A percentile compares a stretch with the other conserved stretches of the same genome.
These are phyloP conservation scores for Clupea harengus DNA, from an alignment of 2,113 vertebrate genomes.

Conservation along the genomic window DNA sequence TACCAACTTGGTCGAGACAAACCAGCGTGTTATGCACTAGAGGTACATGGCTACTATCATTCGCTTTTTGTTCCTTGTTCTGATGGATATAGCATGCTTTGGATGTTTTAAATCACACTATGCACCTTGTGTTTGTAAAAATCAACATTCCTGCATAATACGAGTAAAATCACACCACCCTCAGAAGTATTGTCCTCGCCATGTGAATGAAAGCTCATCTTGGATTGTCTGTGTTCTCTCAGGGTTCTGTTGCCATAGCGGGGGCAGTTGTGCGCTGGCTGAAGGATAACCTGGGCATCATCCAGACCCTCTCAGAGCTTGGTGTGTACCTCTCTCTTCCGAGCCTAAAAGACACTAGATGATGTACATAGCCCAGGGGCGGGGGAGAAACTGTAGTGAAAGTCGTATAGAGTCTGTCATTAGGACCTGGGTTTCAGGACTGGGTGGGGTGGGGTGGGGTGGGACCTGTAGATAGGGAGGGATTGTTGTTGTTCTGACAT, in stretches of 20 bases:
- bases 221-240: neutral
- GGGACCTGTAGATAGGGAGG: neutral
- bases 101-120: neutral
- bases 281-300: conserved; percentile 93
- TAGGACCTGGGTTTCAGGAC: neutral
- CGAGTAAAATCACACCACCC: neutral
- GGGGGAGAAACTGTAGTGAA: neutral
- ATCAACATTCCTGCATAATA: neutral
- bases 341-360: neutral
- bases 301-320: conserved; percentile 80
- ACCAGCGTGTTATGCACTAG: conserved; percentile 85
- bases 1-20: conserved; percentile 86
- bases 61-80: neutral
- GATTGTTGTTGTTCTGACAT: neutral
- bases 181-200: neutral
- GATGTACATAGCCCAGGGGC: no score
- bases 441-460: neutral
- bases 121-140: neutral
- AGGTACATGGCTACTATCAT: conserved; percentile 65
- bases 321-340: conserved; percentile 64
- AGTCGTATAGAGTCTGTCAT: no score
- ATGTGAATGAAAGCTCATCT: neutral
- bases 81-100: neutral
- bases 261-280: conserved; percentile 94
- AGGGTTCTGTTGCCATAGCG: conserved; percentile 97